These are phyloP conservation scores for Ochropleura leucogaster DNA, from an alignment of 2,888 invertebrate genomes.

Conservation along the genomic window DNA sequence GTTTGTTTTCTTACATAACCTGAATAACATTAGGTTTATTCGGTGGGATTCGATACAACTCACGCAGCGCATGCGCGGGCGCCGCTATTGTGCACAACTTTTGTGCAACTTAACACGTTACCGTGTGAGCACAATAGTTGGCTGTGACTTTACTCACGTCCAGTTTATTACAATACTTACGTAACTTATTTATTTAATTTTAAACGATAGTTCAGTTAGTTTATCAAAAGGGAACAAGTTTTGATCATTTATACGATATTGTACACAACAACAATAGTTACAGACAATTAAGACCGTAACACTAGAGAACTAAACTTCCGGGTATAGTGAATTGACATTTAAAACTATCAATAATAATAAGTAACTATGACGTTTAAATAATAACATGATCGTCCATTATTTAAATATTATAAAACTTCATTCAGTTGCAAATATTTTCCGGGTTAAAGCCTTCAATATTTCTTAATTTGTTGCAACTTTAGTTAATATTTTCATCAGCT, in stretches of 20 bases:
- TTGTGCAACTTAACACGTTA: slow-evolving; percentile 36
- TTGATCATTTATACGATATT: not conserved
- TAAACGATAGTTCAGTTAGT: slow-evolving; percentile 13
- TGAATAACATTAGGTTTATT: slow-evolving; percentile 7
- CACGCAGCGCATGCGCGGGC: slow-evolving; percentile 11
- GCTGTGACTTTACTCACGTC: slow-evolving; percentile 63
- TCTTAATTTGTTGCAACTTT: not conserved
- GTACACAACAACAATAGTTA: not conserved
- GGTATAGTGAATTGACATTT: not conserved
- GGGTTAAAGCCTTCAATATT: not conserved
- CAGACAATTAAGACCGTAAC: not conserved
- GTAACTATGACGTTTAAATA: not conserved
- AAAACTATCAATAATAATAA: not conserved
- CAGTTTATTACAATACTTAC: slow-evolving; percentile 35
- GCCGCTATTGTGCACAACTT: slow-evolving; percentile 35
- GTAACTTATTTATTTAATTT: slow-evolving; percentile 30
- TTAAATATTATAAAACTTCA: not conserved
- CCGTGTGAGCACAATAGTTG: slow-evolving; percentile 33
- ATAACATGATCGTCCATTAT: not conserved
- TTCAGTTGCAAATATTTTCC: slow-evolving; percentile 4
- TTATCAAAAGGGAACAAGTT: not conserved
- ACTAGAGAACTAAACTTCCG: not conserved
- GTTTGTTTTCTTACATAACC: slow-evolving; percentile 17
- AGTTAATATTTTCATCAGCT: slow-evolving; percentile 20
- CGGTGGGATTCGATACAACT: slow-evolving; percentile 1